Evolutionary conservation across 2,113 vertebrate genomes (phyloP), one percentile per base, ranked within the genome.

Genomic region (Microtus pennsylvanicus): DNA sequence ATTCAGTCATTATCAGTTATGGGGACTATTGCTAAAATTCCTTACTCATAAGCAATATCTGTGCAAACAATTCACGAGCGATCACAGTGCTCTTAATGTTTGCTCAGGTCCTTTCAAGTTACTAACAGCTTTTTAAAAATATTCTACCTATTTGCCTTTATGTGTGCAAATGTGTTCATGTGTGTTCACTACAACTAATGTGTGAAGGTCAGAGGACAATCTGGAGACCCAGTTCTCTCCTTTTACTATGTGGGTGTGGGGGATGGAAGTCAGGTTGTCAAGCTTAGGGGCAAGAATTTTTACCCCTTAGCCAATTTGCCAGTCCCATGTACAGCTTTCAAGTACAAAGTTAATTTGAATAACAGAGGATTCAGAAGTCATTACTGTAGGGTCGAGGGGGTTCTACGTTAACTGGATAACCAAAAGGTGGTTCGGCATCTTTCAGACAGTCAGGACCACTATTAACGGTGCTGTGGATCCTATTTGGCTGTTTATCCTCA

Each of bases 51-150:
- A 83, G 35, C 38, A 83, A 61, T 61, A 83, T 52, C 67, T 83
- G 52, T 76, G 91, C 85, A 76, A 91, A 24, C 74, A 80, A 91
- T 52, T 80, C 28, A 69, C 22, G 75, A 81, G 72, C 24, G 35
- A 75, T 89, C 90, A 75, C 14, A 85, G 13, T 81, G 78, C 21
- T 80, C 33, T 58, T 80, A 45, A 61, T 70, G 26, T 61, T 33
- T 70, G 45, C 65, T 81, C 88, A 85, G 80, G 70, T 81, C 58
- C 80, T 80, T 93, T 95, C 72, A 69, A 95, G 67, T 70, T 81
- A 94, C n/a, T 89, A 58, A 76, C 30, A 87, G 69, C 88, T 89
- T 78, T 94, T 65, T 22, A 7, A 81, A 50, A 81, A n/a, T n/a
- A 81, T 52, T 52, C 10, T 81, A 81, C 22, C 30, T n/a, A 22